Base-by-base conservation (phyloP, 2,113 vertebrate genomes). In the Alectura lathami region DNA sequence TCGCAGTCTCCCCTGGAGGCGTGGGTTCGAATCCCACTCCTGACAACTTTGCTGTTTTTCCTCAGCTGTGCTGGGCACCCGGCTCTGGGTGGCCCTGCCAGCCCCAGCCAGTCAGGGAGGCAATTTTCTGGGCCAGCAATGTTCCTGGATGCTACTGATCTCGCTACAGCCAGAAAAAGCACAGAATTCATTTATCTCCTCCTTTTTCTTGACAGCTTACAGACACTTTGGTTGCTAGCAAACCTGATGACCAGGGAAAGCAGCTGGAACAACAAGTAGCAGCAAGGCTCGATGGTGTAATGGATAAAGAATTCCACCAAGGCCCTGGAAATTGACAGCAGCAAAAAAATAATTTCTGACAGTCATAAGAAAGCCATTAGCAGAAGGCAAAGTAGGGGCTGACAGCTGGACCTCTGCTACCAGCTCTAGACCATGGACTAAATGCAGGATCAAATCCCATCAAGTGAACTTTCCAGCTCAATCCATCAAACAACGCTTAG, bases 1-100 rank as follows among this genome's bases (percentile, higher is more conserved):
- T 97, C 96, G 96, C 97, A 97, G 97, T 97, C 97, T 98, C 97
- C 96, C 51, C 95, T 98, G 95, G 97, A 97, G 96, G 91, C 95
- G 96, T 97, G 97, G 97, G 97, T 97, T 97, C 96, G 95, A 97
- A 97, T 97, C 94, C 94, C 91, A 86, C 94, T 93, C 9, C 94
- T 95, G 91, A 93, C 86, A 93, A 29, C 26, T 63, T 63, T 20
- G 11, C 8, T 27, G 8, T 63, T 63, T 57, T 29, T 18, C 54
- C 27, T 27, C n/a, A n/a, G n/a, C n/a, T n/a, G n/a, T n/a, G 14
- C 50, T 53, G 26, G 34, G 34, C 57, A 60, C 9, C 57, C 23
- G 15, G 22, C 22, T 10, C n/a, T 3, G 15, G 21, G 56, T 22
- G 21, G n/a, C n/a, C 8, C 56, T 23, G 57, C 34, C 9, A 60